phyloP scores from a whole-genome alignment of 1,140 invertebrate species.

The Brachionus calyciflorus region DNA sequence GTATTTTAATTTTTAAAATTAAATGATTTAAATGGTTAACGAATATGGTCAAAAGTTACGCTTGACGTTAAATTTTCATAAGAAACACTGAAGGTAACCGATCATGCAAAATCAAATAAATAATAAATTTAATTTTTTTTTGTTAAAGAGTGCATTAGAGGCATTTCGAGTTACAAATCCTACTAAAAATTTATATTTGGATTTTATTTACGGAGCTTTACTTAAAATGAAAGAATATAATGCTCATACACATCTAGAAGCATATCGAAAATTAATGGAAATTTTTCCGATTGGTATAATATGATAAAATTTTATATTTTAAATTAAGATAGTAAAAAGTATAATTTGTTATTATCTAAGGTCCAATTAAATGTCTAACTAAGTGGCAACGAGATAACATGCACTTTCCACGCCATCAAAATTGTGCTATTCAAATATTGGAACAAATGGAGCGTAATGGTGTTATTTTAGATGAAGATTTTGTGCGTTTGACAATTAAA shows the following conservation, averaged over 20 bases:
- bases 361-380: slow-evolving; percentile 19
- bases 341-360: slow-evolving; percentile 66
- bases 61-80: no score
- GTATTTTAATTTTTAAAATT: no score
- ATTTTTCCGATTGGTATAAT: slow-evolving; percentile 84
- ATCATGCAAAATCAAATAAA: background rate
- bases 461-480: slow-evolving; percentile 65
- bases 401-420: slow-evolving; percentile 91
- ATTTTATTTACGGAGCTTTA: slow-evolving; percentile 86
- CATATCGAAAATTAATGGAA: slow-evolving; percentile 83
- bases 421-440: slow-evolving; percentile 79
- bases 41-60: no score
- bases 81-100: no score
- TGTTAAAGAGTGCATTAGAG: slow-evolving; percentile 25
- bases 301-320: background rate
- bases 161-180: slow-evolving; percentile 10
- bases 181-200: slow-evolving; percentile 60
- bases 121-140: background rate
- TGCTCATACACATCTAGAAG: slow-evolving; percentile 77
- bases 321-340: slow-evolving; percentile 51
- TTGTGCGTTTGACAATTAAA: slow-evolving; percentile 75
- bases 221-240: slow-evolving; percentile 83
- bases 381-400: slow-evolving; percentile 68
- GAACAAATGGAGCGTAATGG: slow-evolving; percentile 85
- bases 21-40: no score